Base-by-base conservation (phyloP, 2,888 invertebrate genomes). In the Cerceris rybyensis region DNA sequence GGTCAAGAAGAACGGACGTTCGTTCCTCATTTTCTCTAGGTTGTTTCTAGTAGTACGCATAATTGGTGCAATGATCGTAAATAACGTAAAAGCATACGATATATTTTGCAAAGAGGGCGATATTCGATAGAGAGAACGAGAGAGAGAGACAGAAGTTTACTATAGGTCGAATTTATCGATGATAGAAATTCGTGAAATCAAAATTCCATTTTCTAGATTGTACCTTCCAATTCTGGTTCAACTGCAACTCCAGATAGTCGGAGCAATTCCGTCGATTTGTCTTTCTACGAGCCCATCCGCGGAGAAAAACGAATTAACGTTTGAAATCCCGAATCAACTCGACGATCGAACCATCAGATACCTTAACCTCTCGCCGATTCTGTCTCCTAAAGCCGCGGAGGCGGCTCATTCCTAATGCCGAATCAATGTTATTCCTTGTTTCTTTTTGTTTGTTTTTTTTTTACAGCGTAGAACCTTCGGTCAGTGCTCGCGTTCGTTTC, bases 11-110 rank as follows among this genome's bases (percentile, higher is more conserved):
- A 69, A 60, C 39, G 58, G 58, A 52, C 52, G 43, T 68, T 73
- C 13, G 46, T 66, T 41, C 14, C n/a, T 14, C 9, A n/a, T 50
- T 54, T 49, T 66, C 61, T 63, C 70, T 73, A 57, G 6, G 13
- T 41, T 63, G 17, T 49, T 49, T 70, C 16, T 52, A 65, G 11
- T 69, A 73, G 75, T 46, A 42, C 60, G 60, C 58, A 55, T 57
- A 65, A 78, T 46, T 75, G 81, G 71, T 77, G 75, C 73, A 80
- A 80, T 78, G 58, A 66, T 70, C 8, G 59, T 50, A 67, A 82
- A 52, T 8, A 16, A 63, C 49, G 16, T 54, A 17, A 57, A 46
- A 49, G 66, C 8, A n/a, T 64, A 46, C 54, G 14, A 57, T 61
- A 8, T 54, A 28, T 46, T 61, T 46, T 43, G 13, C 17, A n/a